Conservation (phyloP, 2,113 vertebrate species). For the rabbit (Oryctolagus cuniculus) region DNA sequence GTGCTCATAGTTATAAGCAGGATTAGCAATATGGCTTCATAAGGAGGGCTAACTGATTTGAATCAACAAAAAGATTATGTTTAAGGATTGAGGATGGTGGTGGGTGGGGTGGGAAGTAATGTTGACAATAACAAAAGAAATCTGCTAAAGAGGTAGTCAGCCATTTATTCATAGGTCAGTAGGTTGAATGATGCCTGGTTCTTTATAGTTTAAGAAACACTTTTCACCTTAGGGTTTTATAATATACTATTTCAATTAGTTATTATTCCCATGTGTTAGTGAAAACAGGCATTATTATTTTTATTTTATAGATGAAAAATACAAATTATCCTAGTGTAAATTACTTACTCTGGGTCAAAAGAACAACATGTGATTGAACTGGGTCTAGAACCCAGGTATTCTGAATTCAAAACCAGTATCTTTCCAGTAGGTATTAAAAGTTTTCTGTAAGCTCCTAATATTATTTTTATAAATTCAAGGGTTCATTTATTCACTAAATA, state of each 20-base stretch:
- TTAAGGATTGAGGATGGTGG: not conserved
- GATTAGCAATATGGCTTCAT: not conserved
- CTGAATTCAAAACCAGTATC: not conserved
- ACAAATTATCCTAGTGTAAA: slow-evolving; percentile 40
- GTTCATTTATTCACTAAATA: slow-evolving; percentile 41
- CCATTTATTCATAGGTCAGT: slow-evolving; percentile 26
- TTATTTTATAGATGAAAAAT: slow-evolving; percentile 11
- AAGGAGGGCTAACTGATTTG: not conserved
- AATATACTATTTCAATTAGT: not conserved
- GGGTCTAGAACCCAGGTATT: not conserved
- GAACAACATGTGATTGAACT: not conserved
- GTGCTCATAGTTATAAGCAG: not conserved
- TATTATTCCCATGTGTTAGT: not conserved
- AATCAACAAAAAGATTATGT: not conserved
- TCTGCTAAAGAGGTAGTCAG: not conserved
- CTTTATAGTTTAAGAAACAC: slow-evolving; percentile 37
- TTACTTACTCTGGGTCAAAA: not conserved
- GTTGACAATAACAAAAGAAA: slow-evolving; percentile 36
- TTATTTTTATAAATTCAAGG: not conserved
- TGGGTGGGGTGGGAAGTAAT: not conserved
- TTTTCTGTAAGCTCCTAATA: slow-evolving; percentile 40
- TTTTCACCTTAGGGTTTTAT: slow-evolving; percentile 11
- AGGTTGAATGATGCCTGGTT: not conserved
- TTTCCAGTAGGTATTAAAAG: not conserved
- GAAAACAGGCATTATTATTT: slow-evolving; percentile 13